phyloP scores from a whole-genome alignment of 1,140 invertebrate genomes.

The Bombus confusus region DNA sequence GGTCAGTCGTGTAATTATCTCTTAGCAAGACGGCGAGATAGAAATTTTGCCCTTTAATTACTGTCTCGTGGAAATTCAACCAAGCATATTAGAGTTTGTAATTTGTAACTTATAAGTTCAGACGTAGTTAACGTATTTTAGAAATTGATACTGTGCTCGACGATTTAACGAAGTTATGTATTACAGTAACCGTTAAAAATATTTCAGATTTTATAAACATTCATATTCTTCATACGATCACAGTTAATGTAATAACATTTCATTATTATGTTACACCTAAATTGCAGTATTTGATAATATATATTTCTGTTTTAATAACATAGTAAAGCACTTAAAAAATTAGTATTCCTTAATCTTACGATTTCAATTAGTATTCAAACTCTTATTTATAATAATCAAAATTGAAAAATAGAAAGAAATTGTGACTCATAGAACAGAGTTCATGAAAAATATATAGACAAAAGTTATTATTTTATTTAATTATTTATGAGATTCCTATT shows the following conservation, averaged over 20 bases:
- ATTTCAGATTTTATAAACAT: neutral
- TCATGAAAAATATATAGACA: too few relatives aligned
- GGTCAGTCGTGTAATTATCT: conserved; percentile 63
- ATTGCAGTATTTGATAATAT: too few relatives aligned
- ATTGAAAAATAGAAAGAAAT: neutral
- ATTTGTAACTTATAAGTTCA: conserved; percentile 61
- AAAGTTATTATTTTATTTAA: too few relatives aligned
- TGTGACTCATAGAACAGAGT: too few relatives aligned
- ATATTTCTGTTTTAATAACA: neutral
- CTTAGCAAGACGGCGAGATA: conserved; percentile 49
- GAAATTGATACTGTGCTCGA: conserved; percentile 28
- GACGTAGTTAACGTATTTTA: conserved; percentile 5
- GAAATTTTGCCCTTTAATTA: conserved; percentile 64
- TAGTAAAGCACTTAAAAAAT: neutral
- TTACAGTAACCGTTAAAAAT: neutral
- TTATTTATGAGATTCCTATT: too few relatives aligned
- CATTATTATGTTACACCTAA: too few relatives aligned
- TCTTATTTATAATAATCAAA: neutral
- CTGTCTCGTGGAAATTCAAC: conserved; percentile 53
- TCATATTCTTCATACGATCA: neutral
- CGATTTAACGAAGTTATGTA: conserved; percentile 26
- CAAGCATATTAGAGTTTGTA: conserved; percentile 49
- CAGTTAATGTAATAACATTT: too few relatives aligned
- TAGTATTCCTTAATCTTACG: too few relatives aligned
- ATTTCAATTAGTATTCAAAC: neutral